Percentiles rank a stretch among this genome's conserved stretches.
phyloP scores from a whole-genome alignment of 30 jellyfish, hydroid and myxozoan genomes.

The Mastigias papua region DNA sequence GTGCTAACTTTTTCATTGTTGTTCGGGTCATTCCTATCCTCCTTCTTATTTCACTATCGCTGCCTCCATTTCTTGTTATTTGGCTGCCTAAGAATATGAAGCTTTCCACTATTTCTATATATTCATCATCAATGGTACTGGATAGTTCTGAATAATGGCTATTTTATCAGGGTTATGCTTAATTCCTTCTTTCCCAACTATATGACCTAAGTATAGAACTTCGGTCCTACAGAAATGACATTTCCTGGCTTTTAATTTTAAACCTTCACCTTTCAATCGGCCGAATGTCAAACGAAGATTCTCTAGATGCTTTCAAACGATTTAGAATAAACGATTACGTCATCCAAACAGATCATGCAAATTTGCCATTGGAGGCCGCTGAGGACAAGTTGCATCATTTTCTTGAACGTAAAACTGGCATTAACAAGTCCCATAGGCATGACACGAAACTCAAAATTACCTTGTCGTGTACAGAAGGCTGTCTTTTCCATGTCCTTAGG shows the following conservation, averaged over 20 bases:
- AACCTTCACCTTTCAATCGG: conserved; percentile 46
- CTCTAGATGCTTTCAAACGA: conserved; percentile 47
- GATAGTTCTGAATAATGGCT: conserved; percentile 12
- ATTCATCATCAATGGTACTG: too few relatives aligned
- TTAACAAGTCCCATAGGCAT: conserved; percentile 56
- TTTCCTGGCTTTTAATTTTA: conserved; percentile 57
- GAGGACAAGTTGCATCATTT: conserved; percentile 56
- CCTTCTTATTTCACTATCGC: too few relatives aligned
- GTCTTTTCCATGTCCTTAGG: conserved; percentile 52
- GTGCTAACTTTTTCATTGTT: too few relatives aligned
- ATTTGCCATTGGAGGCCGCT: conserved; percentile 68
- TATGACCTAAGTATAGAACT: conserved; percentile 65
- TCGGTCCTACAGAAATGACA: conserved; percentile 54
- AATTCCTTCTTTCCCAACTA: conserved; percentile 42
- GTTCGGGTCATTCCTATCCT: too few relatives aligned
- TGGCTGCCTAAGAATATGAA: too few relatives aligned
- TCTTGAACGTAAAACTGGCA: conserved; percentile 54
- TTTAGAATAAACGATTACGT: conserved; percentile 66
- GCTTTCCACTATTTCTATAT: too few relatives aligned
- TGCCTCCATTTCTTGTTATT: too few relatives aligned
- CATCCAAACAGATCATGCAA: conserved; percentile 63
- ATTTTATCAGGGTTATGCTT: conserved; percentile 53
- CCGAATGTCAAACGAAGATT: conserved; percentile 40
- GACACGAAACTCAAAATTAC: conserved; percentile 56
- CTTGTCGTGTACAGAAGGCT: conserved; percentile 45